These are phyloP conservation scores for Luffia ferchaultella DNA, from an alignment of 2,888 invertebrate genomes.

Conservation along the genomic window DNA sequence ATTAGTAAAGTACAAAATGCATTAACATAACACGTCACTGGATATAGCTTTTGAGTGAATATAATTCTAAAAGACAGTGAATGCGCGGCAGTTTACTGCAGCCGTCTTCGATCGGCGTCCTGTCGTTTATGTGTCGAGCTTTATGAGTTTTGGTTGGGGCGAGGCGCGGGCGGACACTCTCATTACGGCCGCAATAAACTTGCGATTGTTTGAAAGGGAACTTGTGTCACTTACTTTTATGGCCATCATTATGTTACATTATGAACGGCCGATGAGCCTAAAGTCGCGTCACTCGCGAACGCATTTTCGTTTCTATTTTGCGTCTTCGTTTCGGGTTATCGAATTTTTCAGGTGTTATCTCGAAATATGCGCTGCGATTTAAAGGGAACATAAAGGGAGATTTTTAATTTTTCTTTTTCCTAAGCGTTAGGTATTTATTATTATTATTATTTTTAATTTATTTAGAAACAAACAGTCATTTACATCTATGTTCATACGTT, in stretches of 20 bases:
- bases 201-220: conserved; percentile 26
- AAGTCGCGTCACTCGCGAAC: no score
- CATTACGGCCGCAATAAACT: conserved; percentile 22
- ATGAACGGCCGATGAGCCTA: not conserved
- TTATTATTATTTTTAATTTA: no score
- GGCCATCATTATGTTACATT: not conserved
- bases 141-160: conserved; percentile 4
- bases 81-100: not conserved
- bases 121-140: not conserved
- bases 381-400: not conserved
- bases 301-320: no score
- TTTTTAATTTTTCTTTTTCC: not conserved
- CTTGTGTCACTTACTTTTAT: conserved; percentile 12
- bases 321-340: no score
- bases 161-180: conserved; percentile 10
- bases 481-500: no score
- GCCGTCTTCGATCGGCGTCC: not conserved
- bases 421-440: not conserved
- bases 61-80: not conserved
- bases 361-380: not conserved
- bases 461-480: no score
- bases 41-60: not conserved
- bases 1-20: not conserved
- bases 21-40: not conserved
- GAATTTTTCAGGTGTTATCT: no score